Conservation (phyloP, 2,113 vertebrate species). For the Camarhynchus parvulus region DNA sequence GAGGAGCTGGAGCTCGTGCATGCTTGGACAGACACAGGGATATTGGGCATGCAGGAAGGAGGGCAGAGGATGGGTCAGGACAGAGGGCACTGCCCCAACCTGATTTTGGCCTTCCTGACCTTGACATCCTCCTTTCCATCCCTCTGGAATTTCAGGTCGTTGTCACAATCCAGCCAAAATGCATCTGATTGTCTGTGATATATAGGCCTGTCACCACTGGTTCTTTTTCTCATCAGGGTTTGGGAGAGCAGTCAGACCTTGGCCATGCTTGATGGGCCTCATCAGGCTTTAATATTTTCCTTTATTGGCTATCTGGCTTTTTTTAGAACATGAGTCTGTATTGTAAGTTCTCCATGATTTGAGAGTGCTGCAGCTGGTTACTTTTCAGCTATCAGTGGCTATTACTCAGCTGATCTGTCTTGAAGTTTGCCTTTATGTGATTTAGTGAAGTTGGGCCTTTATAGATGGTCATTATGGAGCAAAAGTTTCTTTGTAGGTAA, state of each 20-base stretch:
- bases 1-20: accelerated
- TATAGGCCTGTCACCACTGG: neutral
- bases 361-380: neutral
- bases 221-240: neutral
- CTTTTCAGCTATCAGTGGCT: neutral
- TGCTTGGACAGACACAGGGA: neutral
- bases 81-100: neutral
- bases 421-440: neutral
- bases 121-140: neutral
- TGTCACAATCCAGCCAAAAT: neutral
- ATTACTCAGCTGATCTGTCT: neutral
- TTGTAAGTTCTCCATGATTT: neutral
- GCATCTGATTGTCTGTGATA: neutral
- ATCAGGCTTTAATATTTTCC: neutral
- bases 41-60: neutral
- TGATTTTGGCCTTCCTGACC: neutral
- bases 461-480: neutral
- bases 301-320: neutral
- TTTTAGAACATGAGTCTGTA: neutral
- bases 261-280: neutral
- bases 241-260: neutral
- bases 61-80: neutral
- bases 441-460: neutral
- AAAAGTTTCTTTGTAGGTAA: neutral
- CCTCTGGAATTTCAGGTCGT: neutral